phyloP scores from a whole-genome alignment of 2,888 invertebrate species.

The Hypsopygia costalis region DNA sequence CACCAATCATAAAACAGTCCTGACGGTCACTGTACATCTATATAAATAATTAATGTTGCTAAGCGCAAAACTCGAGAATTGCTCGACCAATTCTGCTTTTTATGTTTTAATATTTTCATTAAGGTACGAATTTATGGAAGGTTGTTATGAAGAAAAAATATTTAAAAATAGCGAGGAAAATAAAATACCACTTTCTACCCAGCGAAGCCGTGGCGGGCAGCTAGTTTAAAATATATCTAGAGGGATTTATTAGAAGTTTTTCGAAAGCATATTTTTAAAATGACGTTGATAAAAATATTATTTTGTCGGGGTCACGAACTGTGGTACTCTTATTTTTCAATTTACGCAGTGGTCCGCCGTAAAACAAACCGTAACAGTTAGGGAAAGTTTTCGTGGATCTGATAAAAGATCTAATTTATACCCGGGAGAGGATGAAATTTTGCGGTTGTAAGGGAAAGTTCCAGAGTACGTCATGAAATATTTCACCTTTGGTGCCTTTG shows the following conservation, averaged over 20 bases:
- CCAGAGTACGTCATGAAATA: conserved; percentile 32
- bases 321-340: conserved; percentile 40
- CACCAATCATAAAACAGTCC: neutral
- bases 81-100: no score
- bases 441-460: conserved; percentile 33
- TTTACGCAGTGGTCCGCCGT: conserved; percentile 44
- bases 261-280: neutral
- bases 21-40: neutral
- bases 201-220: no score
- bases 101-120: no score
- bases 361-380: conserved; percentile 51
- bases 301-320: conserved; percentile 10
- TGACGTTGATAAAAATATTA: conserved; percentile 12
- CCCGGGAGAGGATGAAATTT: conserved; percentile 37
- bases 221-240: conserved; percentile 1
- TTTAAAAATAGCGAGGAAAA: no score
- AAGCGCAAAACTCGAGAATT: no score
- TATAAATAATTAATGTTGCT: no score
- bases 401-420: conserved; percentile 66
- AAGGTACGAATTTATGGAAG: no score
- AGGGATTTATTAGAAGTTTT: conserved; percentile 5
- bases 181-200: no score
- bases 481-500: conserved; percentile 28
- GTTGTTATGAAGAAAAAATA: no score
- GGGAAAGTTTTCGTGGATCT: conserved; percentile 47